Conservation (phyloP, 1,140 invertebrate genomes). For the Caenorhabditis briggsae region DNA sequence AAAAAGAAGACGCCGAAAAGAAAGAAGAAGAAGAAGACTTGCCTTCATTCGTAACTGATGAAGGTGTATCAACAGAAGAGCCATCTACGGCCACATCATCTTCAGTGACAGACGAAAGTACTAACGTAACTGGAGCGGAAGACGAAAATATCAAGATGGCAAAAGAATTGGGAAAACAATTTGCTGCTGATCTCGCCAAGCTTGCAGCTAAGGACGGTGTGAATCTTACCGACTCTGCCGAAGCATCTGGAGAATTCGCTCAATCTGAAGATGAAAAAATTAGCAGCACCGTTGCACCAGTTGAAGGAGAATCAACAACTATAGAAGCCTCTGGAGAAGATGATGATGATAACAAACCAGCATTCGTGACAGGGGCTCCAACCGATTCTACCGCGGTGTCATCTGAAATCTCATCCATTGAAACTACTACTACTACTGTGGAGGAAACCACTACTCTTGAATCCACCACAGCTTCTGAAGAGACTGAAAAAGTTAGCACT, state of each 20-base stretch:
- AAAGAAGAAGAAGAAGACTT: constrained; percentile 32
- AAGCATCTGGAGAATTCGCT: background rate
- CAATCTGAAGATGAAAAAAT: constrained; percentile 9
- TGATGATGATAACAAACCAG: constrained; percentile 1
- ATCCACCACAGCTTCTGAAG: constrained; percentile 32
- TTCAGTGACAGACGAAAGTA: background rate
- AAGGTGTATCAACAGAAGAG: background rate
- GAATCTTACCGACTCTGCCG: background rate
- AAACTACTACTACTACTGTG: constrained; percentile 28
- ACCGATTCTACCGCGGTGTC: background rate
- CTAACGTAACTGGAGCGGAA: background rate
- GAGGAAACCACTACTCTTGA: constrained; percentile 39
- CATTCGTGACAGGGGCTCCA: constrained; percentile 33
- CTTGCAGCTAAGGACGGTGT: constrained; percentile 25
- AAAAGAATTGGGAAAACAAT: constrained; percentile 20
- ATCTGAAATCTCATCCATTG: constrained; percentile 1
- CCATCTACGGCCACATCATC: background rate
- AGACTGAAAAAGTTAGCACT: constrained; percentile 9
- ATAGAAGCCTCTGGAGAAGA: background rate
- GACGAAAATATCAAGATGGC: constrained; percentile 32
- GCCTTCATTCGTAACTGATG: constrained; percentile 29
- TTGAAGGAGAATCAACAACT: constrained; percentile 26
- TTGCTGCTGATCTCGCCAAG: constrained; percentile 38
- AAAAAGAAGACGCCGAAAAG: background rate
- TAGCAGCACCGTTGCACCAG: background rate